Evolutionary conservation across 2,113 vertebrate species (phyloP), one percentile per base, ranked within the genome.

Genomic region (Microcebus ravelobensis): DNA sequence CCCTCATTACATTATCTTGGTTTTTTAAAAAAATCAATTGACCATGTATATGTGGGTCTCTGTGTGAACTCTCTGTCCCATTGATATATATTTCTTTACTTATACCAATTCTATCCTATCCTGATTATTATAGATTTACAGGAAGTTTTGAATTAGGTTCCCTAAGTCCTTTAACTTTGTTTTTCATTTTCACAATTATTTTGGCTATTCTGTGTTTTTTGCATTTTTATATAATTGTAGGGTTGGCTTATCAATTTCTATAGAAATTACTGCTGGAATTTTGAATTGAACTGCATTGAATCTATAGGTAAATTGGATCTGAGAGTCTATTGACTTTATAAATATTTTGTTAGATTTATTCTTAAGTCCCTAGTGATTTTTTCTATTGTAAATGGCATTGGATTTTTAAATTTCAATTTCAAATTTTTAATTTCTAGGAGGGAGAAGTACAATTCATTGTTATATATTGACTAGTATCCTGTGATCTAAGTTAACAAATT

Each of bases 231-330:
- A 48, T 79, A 70, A 88, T 48, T 71, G 67, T 67, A 73, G 21
- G 50, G 12, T 39, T 63, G 23, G 77, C 3, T 34, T 61, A 21
- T 63, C 67, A 65, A 71, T 55, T 63, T 79, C n/a, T 86, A 57
- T 55, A 76, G n/a, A 88, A 82, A 73, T n/a, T 48, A 0, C n/a
- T 87, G 15, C 52, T 87, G 65, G 63, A 91, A 36, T 77, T 94
- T 87, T 84, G 63, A 83, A 48, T 96, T 94, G 71, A 83, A 55
- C 94, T 94, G 31, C 14, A 77, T 92, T 88, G 42, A 52, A n/a
- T 34, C 10, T 71, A 57, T 25, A 92, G 23, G 23, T 80, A 84
- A 65, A 57, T 84, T 65, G 12, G 14, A 87, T 73, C 42, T 42
- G 70, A 25, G 12, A 6, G 42, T 81, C 83, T 50, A 25, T 73